A percentile compares a stretch with the other conserved stretches of the same genome.
Conservation (phyloP, 2,113 vertebrate species). For the Nerophis ophidion region DNA sequence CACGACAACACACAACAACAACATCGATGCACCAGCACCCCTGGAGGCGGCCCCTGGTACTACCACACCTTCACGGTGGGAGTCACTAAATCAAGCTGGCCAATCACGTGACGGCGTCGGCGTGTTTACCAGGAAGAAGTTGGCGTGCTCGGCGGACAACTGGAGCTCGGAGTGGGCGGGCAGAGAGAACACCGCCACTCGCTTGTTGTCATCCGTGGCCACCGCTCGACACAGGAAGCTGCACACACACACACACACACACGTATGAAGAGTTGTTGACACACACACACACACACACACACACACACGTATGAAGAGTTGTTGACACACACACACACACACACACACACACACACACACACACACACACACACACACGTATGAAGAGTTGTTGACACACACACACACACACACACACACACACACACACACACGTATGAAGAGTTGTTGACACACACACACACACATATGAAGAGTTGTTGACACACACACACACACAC, state of each 20-base stretch:
- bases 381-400: no score
- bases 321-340: neutral
- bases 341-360: no score
- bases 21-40: no score
- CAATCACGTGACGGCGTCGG: neutral
- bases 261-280: neutral
- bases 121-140: constrained; percentile 82
- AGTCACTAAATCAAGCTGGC: no score
- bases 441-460: no score
- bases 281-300: neutral
- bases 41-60: no score
- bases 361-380: no score
- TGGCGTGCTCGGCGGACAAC: constrained; percentile 74
- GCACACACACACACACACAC: constrained; percentile 5
- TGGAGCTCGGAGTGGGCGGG: constrained; percentile 72
- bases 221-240: constrained; percentile 89
- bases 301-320: neutral
- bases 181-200: constrained; percentile 75
- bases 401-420: no score
- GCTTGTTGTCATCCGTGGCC: constrained; percentile 71
- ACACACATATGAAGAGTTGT: no score
- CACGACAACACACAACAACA: neutral
- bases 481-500: no score
- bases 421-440: no score
- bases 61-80: no score